phyloP scores from a whole-genome alignment of 2,113 vertebrate genomes.

The Marmota monax region DNA sequence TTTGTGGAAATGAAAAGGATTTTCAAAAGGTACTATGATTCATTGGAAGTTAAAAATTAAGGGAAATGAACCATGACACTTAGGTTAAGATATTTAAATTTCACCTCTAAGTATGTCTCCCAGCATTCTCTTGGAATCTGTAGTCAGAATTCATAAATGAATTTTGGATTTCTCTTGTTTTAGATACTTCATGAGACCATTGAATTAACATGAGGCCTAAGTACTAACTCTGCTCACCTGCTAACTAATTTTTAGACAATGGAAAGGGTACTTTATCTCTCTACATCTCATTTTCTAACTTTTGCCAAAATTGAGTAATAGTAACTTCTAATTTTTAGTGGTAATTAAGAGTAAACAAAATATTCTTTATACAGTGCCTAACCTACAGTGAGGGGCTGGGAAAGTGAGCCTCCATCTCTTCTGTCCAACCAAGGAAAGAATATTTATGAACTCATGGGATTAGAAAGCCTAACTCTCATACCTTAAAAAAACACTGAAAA shows the following conservation, averaged over 20 bases:
- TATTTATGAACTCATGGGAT: not conserved
- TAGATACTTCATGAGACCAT: not conserved
- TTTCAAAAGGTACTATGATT: slow-evolving; percentile 15
- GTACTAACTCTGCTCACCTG: not conserved
- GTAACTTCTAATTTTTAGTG: not conserved
- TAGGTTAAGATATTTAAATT: slow-evolving; percentile 4
- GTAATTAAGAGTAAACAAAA: not conserved
- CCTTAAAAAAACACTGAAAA: not conserved
- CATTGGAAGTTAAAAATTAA: not conserved
- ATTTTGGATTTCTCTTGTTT: not conserved
- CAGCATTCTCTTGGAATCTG: not conserved
- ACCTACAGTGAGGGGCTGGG: not conserved
- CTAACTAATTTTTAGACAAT: not conserved
- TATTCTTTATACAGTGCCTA: not conserved
- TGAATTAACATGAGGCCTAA: not conserved
- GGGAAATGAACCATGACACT: not conserved
- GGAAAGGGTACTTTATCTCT: not conserved
- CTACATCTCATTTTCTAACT: not conserved
- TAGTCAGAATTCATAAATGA: not conserved
- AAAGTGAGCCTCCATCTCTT: not conserved
- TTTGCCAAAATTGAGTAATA: not conserved
- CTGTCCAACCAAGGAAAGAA: not conserved
- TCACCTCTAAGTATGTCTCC: not conserved
- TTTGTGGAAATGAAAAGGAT: not conserved
- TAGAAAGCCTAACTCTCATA: not conserved